Evolutionary conservation across 2,888 invertebrate genomes (phyloP), one percentile per base, ranked within the genome.

Genomic region (Sarcophaga subvicina): DNA sequence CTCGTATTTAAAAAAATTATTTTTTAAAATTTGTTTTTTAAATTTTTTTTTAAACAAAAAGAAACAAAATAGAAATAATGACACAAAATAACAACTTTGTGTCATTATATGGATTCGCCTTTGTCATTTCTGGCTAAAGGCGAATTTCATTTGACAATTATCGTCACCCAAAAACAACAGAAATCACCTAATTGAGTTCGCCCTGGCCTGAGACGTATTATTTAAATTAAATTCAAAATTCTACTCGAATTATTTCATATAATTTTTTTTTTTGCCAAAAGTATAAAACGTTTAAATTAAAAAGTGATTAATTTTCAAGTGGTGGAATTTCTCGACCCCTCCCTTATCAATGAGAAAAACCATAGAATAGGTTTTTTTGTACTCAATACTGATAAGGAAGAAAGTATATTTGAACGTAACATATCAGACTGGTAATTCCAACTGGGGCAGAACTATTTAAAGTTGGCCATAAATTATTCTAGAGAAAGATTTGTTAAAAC

Each of bases 401-500:
- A 22, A 47, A 12, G 12, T 8, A 11, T 22, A 25, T n/a, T 20
- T 14, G 12, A 20, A 20, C 69, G 12, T 49, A 37, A 37, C 8
- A 37, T 37, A 37, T 37, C 8, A 67, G 14, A 67, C 47, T 27
- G 70, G 60, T 27, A 60, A 60, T 72, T 72, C 60, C 72, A 60
- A 72, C 27, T 60, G 54, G 49, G 11, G 20, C 20, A 69, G 22
- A 17, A 47, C 14, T 20, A 14, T 2, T 69, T 20, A 22, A 54
- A 71, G 25, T 59, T 10, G 25, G 22, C 27, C 27, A 71, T 71
- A 71, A 60, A 72, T 60, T 59, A 72, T 37, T 27, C 72, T 27
- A 59, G 3, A n/a, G 59, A 72, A 37, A 37, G 60, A 72, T 49
- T 37, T 72, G 27, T 70, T 3, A 25, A 49, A 70, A 11, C 17